A percentile compares a stretch with the other conserved stretches of the same genome.
Evolutionary conservation across 53 echinoderm and acorn worm genomes (phyloP).

Genomic region (Temnopleurus reevesii): DNA sequence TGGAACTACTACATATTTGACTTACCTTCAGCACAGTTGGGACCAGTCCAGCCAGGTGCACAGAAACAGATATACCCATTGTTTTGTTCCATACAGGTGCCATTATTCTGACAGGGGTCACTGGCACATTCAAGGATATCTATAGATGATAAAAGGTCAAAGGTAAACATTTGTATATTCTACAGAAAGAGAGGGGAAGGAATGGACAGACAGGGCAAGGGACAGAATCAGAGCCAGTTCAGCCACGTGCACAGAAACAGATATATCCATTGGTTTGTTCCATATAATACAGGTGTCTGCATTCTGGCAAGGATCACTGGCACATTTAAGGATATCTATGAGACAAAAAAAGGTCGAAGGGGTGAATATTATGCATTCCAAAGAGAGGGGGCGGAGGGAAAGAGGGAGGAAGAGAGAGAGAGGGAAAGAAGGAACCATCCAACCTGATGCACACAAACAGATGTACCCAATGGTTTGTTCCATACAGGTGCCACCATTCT

Average conservation of each 20-base stretch:
- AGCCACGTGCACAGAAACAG: background rate
- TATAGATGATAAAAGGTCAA: too few species aligned
- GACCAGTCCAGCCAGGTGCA: slow-evolving; percentile 40
- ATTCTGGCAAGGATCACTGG: slow-evolving; percentile 38
- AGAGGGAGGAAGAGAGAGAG: too few species aligned
- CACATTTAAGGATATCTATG: slow-evolving; percentile 35
- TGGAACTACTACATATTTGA: too few species aligned
- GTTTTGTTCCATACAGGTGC: slow-evolving; percentile 1
- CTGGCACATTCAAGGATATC: slow-evolving; percentile 50
- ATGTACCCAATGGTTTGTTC: slow-evolving; percentile 52
- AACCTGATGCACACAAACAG: slow-evolving; percentile 63
- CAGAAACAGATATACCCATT: slow-evolving; percentile 40
- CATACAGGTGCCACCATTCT: slow-evolving; percentile 66
- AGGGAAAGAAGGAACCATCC: too few species aligned
- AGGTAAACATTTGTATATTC: background rate
- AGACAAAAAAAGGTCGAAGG: too few species aligned
- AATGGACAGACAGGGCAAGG: too few species aligned
- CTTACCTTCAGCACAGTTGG: slow-evolving; percentile 23
- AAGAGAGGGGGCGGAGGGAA: too few species aligned
- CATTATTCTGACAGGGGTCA: slow-evolving; percentile 41
- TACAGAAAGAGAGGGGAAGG: too few species aligned
- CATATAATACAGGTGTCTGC: slow-evolving; percentile 27
- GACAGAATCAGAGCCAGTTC: background rate
- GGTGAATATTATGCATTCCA: too few species aligned
- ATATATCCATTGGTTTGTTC: slow-evolving; percentile 34